Conservation (phyloP, 2,888 invertebrate species). For the Conus canariensis region DNA sequence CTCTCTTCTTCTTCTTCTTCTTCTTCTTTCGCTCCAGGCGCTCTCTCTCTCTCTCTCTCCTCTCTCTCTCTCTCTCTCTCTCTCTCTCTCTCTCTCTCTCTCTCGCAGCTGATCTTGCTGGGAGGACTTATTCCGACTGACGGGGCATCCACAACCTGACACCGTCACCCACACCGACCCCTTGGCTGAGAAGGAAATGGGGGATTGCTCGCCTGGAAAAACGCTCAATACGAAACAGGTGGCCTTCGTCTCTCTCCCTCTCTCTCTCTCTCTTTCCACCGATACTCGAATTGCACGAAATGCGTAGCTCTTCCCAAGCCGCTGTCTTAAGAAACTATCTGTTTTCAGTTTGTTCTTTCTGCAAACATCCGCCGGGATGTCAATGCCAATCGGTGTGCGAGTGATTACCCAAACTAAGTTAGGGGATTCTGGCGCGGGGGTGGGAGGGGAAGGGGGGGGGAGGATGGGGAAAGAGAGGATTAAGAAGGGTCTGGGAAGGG, state of each 20-base stretch:
- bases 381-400: slow-evolving; percentile 28
- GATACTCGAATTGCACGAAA: background rate
- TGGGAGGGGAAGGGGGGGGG: background rate
- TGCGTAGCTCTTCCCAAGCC: background rate
- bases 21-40: no score
- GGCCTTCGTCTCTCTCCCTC: background rate
- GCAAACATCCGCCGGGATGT: slow-evolving; percentile 30
- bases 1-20: no score
- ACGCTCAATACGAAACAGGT: slow-evolving; percentile 38
- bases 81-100: slow-evolving; percentile 16
- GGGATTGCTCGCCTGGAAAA: slow-evolving; percentile 28
- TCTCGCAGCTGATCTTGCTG: background rate
- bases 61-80: slow-evolving; percentile 27
- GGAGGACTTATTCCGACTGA: background rate
- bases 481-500: background rate
- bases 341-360: slow-evolving; percentile 36
- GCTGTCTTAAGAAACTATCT: slow-evolving; percentile 34
- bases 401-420: slow-evolving; percentile 25
- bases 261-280: background rate
- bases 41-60: background rate
- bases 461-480: background rate
- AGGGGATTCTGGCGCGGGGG: background rate
- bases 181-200: slow-evolving; percentile 15
- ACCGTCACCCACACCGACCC: slow-evolving; percentile 16
- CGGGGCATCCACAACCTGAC: slow-evolving; percentile 17